A percentile compares a stretch with the other conserved stretches of the same genome.
phyloP scores from a whole-genome alignment of 2,888 invertebrate genomes.

The Ptychoptera contaminata region DNA sequence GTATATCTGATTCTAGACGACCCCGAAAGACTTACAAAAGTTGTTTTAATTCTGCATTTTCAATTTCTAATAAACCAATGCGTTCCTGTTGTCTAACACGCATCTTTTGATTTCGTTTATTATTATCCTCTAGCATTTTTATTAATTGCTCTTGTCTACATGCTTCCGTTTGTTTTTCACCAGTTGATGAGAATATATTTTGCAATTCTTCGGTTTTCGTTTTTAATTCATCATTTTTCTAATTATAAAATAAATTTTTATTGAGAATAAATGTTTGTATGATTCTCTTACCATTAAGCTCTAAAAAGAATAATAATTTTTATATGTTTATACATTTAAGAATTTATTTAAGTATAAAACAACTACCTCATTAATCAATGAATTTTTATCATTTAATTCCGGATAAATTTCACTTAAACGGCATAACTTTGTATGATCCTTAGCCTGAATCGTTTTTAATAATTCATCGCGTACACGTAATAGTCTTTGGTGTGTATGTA shows the following conservation, averaged over 20 bases:
- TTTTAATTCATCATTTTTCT: constrained; percentile 20
- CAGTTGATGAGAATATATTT: constrained; percentile 18
- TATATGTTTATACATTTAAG: too few species aligned
- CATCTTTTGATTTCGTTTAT: constrained; percentile 15
- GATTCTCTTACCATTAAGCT: too few species aligned
- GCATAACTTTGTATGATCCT: constrained; percentile 16
- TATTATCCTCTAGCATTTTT: constrained; percentile 20
- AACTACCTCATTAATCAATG: constrained; percentile 5
- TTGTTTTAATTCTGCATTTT: constrained; percentile 18
- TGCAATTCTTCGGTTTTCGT: constrained; percentile 20
- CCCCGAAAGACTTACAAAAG: constrained; percentile 21
- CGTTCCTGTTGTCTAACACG: constrained; percentile 21
- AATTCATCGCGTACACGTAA: constrained; percentile 18
- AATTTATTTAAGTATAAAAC: too few species aligned
- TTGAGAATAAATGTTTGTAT: too few species aligned
- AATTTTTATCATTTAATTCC: constrained; percentile 13
- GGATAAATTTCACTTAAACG: constrained; percentile 18
- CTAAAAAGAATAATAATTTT: too few species aligned
- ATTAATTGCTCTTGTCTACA: constrained; percentile 21
- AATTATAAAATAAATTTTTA: background rate
- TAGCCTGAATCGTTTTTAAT: constrained; percentile 20
- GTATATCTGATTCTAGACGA: too few species aligned
- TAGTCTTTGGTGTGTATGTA: constrained; percentile 16
- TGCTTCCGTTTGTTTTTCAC: constrained; percentile 19
- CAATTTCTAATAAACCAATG: constrained; percentile 18